Conservation (phyloP, 2,113 vertebrate genomes). For the Lonchura striata region DNA sequence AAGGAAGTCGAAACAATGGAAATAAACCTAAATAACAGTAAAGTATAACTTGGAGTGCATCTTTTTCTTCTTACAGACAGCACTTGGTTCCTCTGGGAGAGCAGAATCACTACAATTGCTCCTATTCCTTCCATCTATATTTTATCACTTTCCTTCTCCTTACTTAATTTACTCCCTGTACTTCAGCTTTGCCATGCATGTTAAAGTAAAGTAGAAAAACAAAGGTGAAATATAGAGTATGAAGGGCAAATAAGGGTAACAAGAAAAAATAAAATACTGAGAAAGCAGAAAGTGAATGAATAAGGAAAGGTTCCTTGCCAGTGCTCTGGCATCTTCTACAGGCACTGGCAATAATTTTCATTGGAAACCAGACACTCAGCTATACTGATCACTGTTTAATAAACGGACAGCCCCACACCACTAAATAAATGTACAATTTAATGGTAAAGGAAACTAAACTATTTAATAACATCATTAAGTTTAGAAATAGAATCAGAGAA, state of each 20-base stretch:
- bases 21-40: neutral
- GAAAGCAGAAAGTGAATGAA: neutral
- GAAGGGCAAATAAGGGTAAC: neutral
- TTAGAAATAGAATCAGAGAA: neutral
- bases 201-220: neutral
- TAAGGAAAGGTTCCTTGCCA: neutral
- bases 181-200: neutral
- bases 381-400: neutral
- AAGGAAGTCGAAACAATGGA: neutral
- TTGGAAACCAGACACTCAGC: neutral
- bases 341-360: neutral
- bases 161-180: neutral
- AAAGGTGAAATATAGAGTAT: neutral
- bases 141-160: neutral
- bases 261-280: neutral
- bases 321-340: neutral
- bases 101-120: neutral
- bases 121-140: neutral
- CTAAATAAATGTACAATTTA: neutral
- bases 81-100: neutral
- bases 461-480: neutral
- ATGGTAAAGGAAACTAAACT: neutral
- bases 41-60: neutral
- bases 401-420: neutral
- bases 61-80: neutral